Base-by-base conservation (phyloP, 2,888 invertebrate genomes). In the Microplitis deprimator region DNA sequence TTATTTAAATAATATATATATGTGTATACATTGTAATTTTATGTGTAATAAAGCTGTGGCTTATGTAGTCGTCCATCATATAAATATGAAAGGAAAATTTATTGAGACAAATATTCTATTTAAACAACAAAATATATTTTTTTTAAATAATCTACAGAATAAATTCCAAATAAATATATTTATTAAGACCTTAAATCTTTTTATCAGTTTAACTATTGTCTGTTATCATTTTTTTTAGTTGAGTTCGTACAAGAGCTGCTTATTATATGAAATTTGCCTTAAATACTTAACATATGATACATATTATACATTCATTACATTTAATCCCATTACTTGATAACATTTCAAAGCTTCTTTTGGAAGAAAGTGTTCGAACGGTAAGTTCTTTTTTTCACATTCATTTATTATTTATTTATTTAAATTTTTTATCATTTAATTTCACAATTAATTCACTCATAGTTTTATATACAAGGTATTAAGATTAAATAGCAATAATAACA, bases 291-390 rank as follows among this genome's bases (percentile, higher is more conserved):
- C 4, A 8, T 16, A 62, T 62, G 3, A 62, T 62, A 17, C 16
- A 62, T 8, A 62, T 8, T 4, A 41, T 13, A 41, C 16, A 13
- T 59, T n/a, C 50, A 41, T 5, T 29, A 76, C 17, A 39, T 16
- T 67, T 76, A 76, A 76, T 76, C n/a, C n/a, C 38, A 41, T 41
- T 10, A 64, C 17, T 79, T 71, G 77, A 75, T 79, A 67, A 61
- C 59, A 77, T 78, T 80, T 78, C 62, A 72, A 76, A 77, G 80
- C 81, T 82, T 71, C 77, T 80, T 20, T 71, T 82, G 79, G 82
- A 82, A 77, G 81, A 82, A 71, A 77, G 74, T 13, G 78, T 82
- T 40, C 82, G 82, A 62, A 72, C 73, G 82, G 82, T 82, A 80
- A 82, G 82, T 80, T 73, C 62, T 62, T 3, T 16, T 41, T 70